Evolutionary conservation across 2,888 invertebrate species (phyloP).

Genomic region (Drosophila atripex): DNA sequence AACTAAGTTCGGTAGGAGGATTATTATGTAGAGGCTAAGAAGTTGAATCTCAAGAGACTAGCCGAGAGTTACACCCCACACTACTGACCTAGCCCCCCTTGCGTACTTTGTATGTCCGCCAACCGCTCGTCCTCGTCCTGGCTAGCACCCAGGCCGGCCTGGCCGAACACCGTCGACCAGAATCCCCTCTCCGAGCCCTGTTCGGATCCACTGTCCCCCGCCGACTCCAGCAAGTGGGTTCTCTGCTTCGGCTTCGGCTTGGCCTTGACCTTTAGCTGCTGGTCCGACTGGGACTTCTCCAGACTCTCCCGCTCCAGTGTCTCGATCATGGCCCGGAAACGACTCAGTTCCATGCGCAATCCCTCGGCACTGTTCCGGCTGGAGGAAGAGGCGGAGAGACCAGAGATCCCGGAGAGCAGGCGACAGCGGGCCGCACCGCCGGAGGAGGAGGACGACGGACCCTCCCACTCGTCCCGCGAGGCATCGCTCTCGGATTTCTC

Average conservation of each 20-base stretch:
- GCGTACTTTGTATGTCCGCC: constrained; percentile 35
- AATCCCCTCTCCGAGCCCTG: constrained; percentile 51
- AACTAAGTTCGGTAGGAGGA: neutral
- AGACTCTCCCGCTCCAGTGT: constrained; percentile 55
- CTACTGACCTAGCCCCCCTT: neutral
- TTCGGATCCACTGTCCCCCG: constrained; percentile 28
- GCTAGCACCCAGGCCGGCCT: constrained; percentile 59
- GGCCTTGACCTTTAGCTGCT: constrained; percentile 2
- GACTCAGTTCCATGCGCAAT: constrained; percentile 71
- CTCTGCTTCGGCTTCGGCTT: constrained; percentile 24
- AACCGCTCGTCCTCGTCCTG: constrained; percentile 60
- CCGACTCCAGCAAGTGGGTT: constrained; percentile 15
- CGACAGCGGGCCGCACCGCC: constrained; percentile 25
- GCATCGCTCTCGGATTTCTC: constrained; percentile 79
- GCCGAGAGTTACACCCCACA: neutral
- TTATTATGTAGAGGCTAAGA: too few species aligned
- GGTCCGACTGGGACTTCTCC: constrained; percentile 22
- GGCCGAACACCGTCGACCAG: constrained; percentile 70
- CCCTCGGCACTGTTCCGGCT: constrained; percentile 68
- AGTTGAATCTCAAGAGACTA: too few species aligned
- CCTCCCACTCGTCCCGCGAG: constrained; percentile 75
- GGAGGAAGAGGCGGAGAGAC: constrained; percentile 39
- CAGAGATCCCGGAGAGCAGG: constrained; percentile 23
- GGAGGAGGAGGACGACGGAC: constrained; percentile 25
- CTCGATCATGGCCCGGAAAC: constrained; percentile 72